Evolutionary conservation across 2,888 invertebrate species (phyloP), one percentile per base, ranked within the genome.

Genomic region (Agriotes lineatus): DNA sequence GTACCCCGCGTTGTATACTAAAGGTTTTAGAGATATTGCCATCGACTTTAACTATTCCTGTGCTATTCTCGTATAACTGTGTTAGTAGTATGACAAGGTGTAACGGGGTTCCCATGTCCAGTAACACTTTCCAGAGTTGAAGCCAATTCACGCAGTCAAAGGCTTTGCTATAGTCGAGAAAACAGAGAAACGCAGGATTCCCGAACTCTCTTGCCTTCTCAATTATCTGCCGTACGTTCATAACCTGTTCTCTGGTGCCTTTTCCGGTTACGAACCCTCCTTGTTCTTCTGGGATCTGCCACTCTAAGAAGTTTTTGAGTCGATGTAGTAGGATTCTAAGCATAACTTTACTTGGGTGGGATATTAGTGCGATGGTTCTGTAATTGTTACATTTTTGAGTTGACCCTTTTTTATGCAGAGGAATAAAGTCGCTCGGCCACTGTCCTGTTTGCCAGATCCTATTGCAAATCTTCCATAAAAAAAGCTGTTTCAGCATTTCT

Each of bases 201-300:
- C 39, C 39, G 39, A 50, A 50, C 50, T 50, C 25, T 50, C 25
- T 20, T 20, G 19, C 18, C n/a, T 50, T 50, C 14, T 50, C 50
- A n/a, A 50, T 50, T 18, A 50, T 20, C 22, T 50, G 50, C 50
- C 22, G 50, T 22, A 14, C 50, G n/a, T n/a, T n/a, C n/a, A n/a
- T n/a, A n/a, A n/a, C n/a, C n/a, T n/a, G n/a, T n/a, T n/a, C n/a
- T 9, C 14, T 2, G 4, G 50, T 50, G 22, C 50, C 5, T n/a
- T 20, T n/a, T n/a, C 22, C 25, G 19, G 4, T 50, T 50, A 9
- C 9, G 12, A 50, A 50, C 22, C 16, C 22, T 12, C 12, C n/a
- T 50, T 9, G 50, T 50, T 18, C 22, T 19, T 18, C 50, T 20
- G 50, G 50, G n/a, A 20, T 20, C 12, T 50, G 20, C 12, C 25